Evolutionary conservation across 2,113 vertebrate genomes (phyloP), one percentile per base, ranked within the genome.

Genomic region (Chloropsis cyanopogon): DNA sequence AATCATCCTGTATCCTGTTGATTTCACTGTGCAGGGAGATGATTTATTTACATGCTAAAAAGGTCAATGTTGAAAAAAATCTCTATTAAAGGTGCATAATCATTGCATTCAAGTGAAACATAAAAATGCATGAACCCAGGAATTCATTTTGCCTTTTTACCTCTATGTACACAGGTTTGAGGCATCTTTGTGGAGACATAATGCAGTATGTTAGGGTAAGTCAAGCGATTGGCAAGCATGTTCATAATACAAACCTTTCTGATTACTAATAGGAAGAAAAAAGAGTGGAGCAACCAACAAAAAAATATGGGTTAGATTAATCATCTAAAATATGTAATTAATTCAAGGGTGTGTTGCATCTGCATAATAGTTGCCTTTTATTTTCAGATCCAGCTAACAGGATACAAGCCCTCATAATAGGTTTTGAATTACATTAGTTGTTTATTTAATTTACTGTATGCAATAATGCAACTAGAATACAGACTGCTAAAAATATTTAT

Each of bases 11-110:
- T 41, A 49, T 69, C 17, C 41, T 60, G 63, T 70, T 90, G 77
- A 90, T 85, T 78, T 37, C 77, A 75, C 57, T 75, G 46, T 86
- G 54, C 9, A 88, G n/a, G 54, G 31, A 94, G 25, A 92, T 94
- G 66, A 96, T 95, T 92, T 95, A 89, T 98, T 97, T 96, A 96
- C 91, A 97, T 96, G 91, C 63, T 97, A 44, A 97, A 97, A 97
- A 97, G 95, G 96, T 97, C 95, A 95, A 1, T n/a, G 56, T 33
- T 75, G 61, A 92, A 94, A 88, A 88, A 96, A 92, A 59, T 95
- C 76, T 39, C 60, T 70, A 64, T 82, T 88, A 92, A 91, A n/a
- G 7, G 64, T 50, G 41, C 35, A 81, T 93, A 77, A 60, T 94
- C 15, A 2, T 65, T 82, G 29, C 33, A 54, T 76, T 82, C 63